A percentile compares a stretch with the other conserved stretches of the same genome.
Evolutionary conservation across 2,797 vertebrate genomes (phyloP).

Genomic region (Psittacula derbiana): DNA sequence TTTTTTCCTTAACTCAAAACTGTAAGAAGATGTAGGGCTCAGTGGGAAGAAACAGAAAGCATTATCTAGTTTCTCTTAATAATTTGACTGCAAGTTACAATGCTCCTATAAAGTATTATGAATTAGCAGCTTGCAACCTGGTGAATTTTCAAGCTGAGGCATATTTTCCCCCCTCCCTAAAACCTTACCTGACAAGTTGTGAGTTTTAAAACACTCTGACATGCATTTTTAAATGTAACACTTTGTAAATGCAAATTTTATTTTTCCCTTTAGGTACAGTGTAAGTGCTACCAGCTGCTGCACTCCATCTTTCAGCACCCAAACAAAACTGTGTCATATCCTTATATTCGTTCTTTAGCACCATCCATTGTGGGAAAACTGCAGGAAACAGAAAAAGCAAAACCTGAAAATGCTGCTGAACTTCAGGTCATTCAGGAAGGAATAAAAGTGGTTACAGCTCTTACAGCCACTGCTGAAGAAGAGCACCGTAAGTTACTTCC

Average conservation of each 20-base stretch:
- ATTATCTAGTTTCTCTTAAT: background rate
- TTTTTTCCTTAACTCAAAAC: background rate
- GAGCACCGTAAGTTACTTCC: conserved; percentile 83
- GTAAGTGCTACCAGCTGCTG: conserved; percentile 85
- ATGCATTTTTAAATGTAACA: background rate
- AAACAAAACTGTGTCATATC: conserved; percentile 76
- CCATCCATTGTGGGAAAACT: conserved; percentile 81
- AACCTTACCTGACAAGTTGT: background rate
- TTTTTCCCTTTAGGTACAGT: conserved; percentile 80
- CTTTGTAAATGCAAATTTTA: conserved; percentile 14
- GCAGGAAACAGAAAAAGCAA: conserved; percentile 82
- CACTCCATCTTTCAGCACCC: conserved; percentile 87
- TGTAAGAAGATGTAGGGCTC: background rate
- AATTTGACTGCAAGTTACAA: background rate
- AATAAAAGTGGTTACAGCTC: conserved; percentile 80
- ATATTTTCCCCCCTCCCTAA: background rate
- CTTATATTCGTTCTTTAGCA: conserved; percentile 85
- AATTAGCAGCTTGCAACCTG: background rate
- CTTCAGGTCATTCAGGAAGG: conserved; percentile 85
- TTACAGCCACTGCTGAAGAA: conserved; percentile 82
- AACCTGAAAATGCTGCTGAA: conserved; percentile 83
- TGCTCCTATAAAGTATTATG: background rate
- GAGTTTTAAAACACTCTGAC: background rate
- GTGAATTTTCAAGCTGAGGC: background rate
- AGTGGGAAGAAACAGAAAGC: background rate